These are phyloP conservation scores for Alosa sapidissima DNA, from an alignment of 2,797 vertebrate species.

Conservation along the genomic window DNA sequence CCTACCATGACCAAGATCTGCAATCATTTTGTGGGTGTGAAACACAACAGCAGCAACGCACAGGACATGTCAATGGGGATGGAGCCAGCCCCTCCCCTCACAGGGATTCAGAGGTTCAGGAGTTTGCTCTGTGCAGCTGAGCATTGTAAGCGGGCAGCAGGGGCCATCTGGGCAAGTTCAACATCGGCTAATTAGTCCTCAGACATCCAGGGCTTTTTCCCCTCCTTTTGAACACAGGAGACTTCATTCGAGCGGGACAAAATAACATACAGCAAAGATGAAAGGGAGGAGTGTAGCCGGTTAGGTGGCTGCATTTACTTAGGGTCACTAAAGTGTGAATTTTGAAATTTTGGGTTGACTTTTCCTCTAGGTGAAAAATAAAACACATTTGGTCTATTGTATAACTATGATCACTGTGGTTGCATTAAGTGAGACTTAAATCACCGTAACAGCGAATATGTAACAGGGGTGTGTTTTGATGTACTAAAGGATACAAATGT, in stretches of 20 bases:
- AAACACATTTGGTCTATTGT: background rate
- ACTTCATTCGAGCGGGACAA: conserved; percentile 14
- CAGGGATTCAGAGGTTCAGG: conserved; percentile 41
- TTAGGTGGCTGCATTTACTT: background rate
- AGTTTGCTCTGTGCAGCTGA: conserved; percentile 44
- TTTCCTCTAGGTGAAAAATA: background rate
- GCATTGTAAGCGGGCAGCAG: conserved; percentile 40
- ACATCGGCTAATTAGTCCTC: conserved; percentile 49
- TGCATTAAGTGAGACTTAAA: background rate
- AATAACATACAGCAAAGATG: conserved; percentile 29
- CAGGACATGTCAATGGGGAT: background rate
- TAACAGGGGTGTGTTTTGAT: background rate
- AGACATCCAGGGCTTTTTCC: conserved; percentile 41
- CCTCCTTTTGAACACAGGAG: conserved; percentile 20
- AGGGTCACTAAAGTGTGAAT: background rate
- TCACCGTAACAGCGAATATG: background rate
- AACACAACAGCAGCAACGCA: background rate
- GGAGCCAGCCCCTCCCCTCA: conserved; percentile 24
- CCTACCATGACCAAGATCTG: background rate
- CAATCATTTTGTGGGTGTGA: background rate
- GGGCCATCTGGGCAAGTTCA: conserved; percentile 54
- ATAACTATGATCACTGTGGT: background rate
- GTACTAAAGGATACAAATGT: background rate
- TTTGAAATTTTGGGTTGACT: background rate
- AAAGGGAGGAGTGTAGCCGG: background rate